Evolutionary conservation across 2,113 vertebrate genomes (phyloP).

Genomic region (Rhombomys opimus): DNA sequence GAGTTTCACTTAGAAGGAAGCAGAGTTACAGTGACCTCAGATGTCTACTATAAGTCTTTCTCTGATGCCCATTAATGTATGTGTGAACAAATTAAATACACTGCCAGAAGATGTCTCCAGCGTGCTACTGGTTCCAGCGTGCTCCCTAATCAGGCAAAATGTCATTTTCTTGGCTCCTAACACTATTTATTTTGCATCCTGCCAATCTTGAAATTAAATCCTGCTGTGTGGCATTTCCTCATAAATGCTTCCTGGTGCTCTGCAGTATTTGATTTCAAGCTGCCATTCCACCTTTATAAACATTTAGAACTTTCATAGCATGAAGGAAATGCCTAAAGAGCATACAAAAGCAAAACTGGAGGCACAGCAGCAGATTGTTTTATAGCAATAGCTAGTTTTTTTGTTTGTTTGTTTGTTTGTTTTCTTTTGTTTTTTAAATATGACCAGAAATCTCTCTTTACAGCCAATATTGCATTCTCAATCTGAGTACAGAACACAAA

Average conservation of each 20-base stretch:
- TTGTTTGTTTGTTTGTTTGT: too few species aligned
- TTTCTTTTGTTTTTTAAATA: too few species aligned
- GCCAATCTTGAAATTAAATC: constrained; percentile 70
- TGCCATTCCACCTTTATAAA: constrained; percentile 67
- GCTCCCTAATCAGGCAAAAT: constrained; percentile 53
- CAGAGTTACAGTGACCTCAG: constrained; percentile 62
- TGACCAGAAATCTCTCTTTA: constrained; percentile 47
- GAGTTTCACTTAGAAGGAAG: constrained; percentile 73
- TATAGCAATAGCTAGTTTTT: constrained; percentile 45
- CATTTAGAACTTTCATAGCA: constrained; percentile 56
- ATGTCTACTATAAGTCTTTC: constrained; percentile 60
- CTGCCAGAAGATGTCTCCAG: not conserved
- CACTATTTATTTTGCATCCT: constrained; percentile 72
- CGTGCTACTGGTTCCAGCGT: constrained; percentile 48
- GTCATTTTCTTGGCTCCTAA: constrained; percentile 9
- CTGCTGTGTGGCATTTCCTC: constrained; percentile 61
- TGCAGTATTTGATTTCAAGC: constrained; percentile 65
- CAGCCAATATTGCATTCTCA: constrained; percentile 15
- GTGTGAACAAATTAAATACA: constrained; percentile 54
- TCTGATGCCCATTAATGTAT: constrained; percentile 60
- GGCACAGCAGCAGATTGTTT: not conserved
- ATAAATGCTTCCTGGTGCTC: constrained; percentile 67
- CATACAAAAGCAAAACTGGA: constrained; percentile 59
- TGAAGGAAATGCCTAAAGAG: constrained; percentile 49
- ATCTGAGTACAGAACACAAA: constrained; percentile 43